Conservation (phyloP, 2,888 invertebrate species). For the Ochropleura leucogaster region DNA sequence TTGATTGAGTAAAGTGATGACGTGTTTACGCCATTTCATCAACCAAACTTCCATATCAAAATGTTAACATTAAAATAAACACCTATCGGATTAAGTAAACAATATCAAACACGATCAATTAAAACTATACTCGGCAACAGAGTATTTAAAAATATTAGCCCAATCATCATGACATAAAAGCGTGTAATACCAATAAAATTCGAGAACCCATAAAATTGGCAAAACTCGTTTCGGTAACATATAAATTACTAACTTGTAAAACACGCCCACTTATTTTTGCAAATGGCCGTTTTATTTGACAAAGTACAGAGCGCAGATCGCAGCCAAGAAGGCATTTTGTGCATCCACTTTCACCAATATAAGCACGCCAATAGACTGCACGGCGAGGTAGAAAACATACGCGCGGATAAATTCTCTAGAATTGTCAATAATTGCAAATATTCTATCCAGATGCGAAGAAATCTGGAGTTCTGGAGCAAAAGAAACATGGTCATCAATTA, state of each 20-base stretch:
- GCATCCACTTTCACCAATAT: conserved; percentile 87
- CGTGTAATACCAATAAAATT: conserved; percentile 61
- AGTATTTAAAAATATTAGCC: conserved; percentile 25
- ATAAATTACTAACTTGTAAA: conserved; percentile 62
- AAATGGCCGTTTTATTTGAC: conserved; percentile 71
- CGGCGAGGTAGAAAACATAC: conserved; percentile 76
- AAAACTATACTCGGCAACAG: not conserved
- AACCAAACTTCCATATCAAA: conserved; percentile 17
- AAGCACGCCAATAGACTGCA: conserved; percentile 83
- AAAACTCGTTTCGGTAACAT: conserved; percentile 62
- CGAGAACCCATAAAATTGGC: conserved; percentile 63
- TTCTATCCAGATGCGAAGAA: conserved; percentile 43
- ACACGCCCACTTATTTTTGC: conserved; percentile 64
- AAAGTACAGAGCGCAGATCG: conserved; percentile 70
- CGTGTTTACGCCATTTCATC: conserved; percentile 57
- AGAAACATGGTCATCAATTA: conserved; percentile 12
- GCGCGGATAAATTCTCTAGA: conserved; percentile 68
- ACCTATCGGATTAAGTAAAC: conserved; percentile 26
- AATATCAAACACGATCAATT: conserved; percentile 16
- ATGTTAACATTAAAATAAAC: conserved; percentile 20
- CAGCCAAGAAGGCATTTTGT: conserved; percentile 79
- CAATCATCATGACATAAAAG: conserved; percentile 63
- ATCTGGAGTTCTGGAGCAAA: conserved; percentile 17
- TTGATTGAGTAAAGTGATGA: conserved; percentile 68
- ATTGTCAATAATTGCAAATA: conserved; percentile 68